Percentiles rank a stretch among this genome's conserved stretches.
Evolutionary conservation across 2,113 vertebrate genomes (phyloP).

Genomic region (Amphiprion ocellaris): DNA sequence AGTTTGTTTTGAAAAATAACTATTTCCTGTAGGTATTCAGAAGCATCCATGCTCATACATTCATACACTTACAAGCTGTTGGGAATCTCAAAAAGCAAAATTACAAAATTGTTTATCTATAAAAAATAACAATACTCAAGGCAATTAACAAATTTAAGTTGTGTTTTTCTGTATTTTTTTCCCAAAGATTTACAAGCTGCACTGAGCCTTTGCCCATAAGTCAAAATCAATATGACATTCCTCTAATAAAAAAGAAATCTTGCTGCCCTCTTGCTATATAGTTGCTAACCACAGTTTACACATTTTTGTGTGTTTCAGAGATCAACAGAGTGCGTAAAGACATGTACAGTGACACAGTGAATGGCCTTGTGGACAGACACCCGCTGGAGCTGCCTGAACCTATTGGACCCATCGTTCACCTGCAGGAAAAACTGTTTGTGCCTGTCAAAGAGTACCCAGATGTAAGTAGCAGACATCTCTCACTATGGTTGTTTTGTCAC

Average conservation of each 20-base stretch:
- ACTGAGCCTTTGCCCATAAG: slow-evolving; percentile 55
- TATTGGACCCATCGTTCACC: slow-evolving; percentile 85
- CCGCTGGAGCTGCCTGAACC: slow-evolving; percentile 87
- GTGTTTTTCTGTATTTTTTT: background rate
- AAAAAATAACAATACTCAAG: slow-evolving; percentile 43
- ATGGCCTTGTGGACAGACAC: slow-evolving; percentile 86
- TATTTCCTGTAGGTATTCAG: background rate
- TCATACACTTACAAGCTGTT: slow-evolving; percentile 2
- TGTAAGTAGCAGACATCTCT: slow-evolving; percentile 72
- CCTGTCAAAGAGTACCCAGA: slow-evolving; percentile 90
- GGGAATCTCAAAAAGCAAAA: slow-evolving; percentile 4
- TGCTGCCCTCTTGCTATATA: background rate
- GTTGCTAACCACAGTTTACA: slow-evolving; percentile 28
- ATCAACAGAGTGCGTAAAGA: slow-evolving; percentile 90
- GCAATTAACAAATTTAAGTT: slow-evolving; percentile 23
- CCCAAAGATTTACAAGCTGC: slow-evolving; percentile 46
- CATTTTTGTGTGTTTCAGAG: slow-evolving; percentile 80
- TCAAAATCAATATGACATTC: slow-evolving; percentile 61
- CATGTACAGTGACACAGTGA: slow-evolving; percentile 89
- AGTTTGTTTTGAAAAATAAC: slow-evolving; percentile 3
- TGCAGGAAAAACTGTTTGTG: slow-evolving; percentile 90
- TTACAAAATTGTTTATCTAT: slow-evolving; percentile 17
- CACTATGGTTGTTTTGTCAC: background rate
- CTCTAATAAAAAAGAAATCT: slow-evolving; percentile 28
- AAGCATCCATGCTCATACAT: background rate